Conservation (phyloP, 2,113 vertebrate species). For the Dromas ardeola region DNA sequence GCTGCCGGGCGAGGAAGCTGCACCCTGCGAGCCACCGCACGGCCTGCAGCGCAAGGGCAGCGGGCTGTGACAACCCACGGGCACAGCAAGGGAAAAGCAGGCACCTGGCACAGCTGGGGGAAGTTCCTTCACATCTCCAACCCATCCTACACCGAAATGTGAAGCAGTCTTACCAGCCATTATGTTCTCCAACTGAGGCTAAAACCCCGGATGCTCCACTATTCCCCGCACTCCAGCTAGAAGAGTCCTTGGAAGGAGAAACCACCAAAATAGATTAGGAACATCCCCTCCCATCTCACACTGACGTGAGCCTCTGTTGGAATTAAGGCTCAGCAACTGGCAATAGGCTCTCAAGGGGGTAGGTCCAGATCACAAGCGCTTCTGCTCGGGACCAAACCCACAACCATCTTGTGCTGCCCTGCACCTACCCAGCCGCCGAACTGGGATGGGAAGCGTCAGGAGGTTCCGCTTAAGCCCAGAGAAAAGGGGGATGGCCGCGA, state of each 20-base stretch:
- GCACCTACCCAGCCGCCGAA: background rate
- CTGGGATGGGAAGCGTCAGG: background rate
- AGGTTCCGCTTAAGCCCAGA: background rate
- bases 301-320: background rate
- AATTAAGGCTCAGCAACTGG: background rate
- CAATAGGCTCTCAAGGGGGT: fast-evolving
- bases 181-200: background rate
- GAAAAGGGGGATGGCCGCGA: background rate
- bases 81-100: background rate
- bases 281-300: background rate
- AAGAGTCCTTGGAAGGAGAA: background rate
- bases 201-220: background rate
- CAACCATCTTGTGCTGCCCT: background rate
- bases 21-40: fast-evolving
- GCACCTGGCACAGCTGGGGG: background rate
- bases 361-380: background rate
- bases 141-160: background rate
- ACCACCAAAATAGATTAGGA: background rate
- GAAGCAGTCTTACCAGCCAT: background rate
- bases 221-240: background rate
- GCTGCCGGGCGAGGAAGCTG: background rate
- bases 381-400: background rate
- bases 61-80: background rate
- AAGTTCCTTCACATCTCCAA: background rate
- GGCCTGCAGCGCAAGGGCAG: fast-evolving